phyloP scores from a whole-genome alignment of 2,888 invertebrate genomes.

The Synanthedon tipuliformis region DNA sequence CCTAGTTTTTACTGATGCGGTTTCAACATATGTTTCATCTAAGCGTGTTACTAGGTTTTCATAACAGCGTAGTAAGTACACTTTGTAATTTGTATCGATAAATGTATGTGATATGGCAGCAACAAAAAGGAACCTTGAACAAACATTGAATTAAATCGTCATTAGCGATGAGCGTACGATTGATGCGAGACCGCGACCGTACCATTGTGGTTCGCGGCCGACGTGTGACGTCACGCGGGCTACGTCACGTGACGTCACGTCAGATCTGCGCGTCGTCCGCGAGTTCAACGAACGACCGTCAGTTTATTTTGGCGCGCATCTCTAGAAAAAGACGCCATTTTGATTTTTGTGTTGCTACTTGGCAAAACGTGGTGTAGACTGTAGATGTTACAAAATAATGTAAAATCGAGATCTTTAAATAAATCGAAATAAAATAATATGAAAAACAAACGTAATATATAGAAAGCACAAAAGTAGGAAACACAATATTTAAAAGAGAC shows the following conservation, averaged over 20 bases:
- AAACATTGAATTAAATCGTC: constrained; percentile 30
- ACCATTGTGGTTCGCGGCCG: constrained; percentile 25
- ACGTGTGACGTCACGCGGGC: constrained; percentile 34
- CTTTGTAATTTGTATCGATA: neutral
- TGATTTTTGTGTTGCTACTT: constrained; percentile 15
- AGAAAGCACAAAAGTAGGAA: too few species aligned
- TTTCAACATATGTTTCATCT: too few species aligned
- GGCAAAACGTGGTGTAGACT: too few species aligned
- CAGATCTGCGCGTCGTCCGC: constrained; percentile 22
- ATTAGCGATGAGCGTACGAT: constrained; percentile 18
- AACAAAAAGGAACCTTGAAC: constrained; percentile 41
- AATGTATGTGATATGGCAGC: constrained; percentile 1
- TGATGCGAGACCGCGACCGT: constrained; percentile 1
- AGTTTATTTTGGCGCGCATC: constrained; percentile 50
- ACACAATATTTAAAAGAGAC: too few species aligned
- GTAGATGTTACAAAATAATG: too few species aligned
- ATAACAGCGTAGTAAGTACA: neutral
- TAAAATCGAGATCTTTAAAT: too few species aligned
- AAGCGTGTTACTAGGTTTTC: neutral
- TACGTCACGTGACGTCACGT: constrained; percentile 27
- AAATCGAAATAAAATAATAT: too few species aligned
- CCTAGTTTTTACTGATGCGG: too few species aligned
- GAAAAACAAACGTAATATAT: too few species aligned
- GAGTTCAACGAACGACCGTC: constrained; percentile 61
- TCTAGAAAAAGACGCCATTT: constrained; percentile 39